Base-by-base conservation (phyloP, 2,797 vertebrate genomes). In the Champsocephalus gunnari region DNA sequence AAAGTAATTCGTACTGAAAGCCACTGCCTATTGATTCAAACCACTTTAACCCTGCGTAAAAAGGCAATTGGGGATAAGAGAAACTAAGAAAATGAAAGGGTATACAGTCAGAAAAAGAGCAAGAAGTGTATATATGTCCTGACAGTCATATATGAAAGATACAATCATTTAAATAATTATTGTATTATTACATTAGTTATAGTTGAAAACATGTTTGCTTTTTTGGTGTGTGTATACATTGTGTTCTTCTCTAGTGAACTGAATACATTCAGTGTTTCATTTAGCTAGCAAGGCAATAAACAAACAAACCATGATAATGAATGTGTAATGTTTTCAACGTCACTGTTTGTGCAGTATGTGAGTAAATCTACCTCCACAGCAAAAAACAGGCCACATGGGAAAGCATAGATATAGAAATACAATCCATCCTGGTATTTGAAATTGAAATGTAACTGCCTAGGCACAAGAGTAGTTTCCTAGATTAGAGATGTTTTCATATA, bases 401-500 rank as follows among this genome's bases (percentile, higher is more conserved):
- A 73, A 71, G 19, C 65, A 66, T 63, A 76, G 75, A 73, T 67
- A 86, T 73, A 62, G 28, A 80, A 72, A 74, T 63, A 50, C 21
- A 75, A 53, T 66, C 63, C 9, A 0, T 34, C 34, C 58, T 24
- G 28, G 24, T 71, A 62, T 77, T 74, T 84, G 58, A 83, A 38
- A 84, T 73, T 56, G 59, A 53, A 71, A 79, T 86, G 80, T 68
- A 78, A 81, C 67, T 75, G 60, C 50, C 70, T 68, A 51, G 58
- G 71, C 79, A 50, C 62, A 65, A 60, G 17, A 79, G 50, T 55
- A 59, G 58, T 79, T 85, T 87, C 73, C 16, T 24, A 72, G 59
- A 85, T 80, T 85, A 80, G 77, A 87, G 80, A 57, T 76, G 74
- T 83, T 86, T 77, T 68, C 81, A 74, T 77, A 75, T 67, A 43